A percentile compares a stretch with the other conserved stretches of the same genome.
These are phyloP conservation scores for Bombyx mandarina DNA, from an alignment of 1,140 invertebrate species.

Conservation along the genomic window DNA sequence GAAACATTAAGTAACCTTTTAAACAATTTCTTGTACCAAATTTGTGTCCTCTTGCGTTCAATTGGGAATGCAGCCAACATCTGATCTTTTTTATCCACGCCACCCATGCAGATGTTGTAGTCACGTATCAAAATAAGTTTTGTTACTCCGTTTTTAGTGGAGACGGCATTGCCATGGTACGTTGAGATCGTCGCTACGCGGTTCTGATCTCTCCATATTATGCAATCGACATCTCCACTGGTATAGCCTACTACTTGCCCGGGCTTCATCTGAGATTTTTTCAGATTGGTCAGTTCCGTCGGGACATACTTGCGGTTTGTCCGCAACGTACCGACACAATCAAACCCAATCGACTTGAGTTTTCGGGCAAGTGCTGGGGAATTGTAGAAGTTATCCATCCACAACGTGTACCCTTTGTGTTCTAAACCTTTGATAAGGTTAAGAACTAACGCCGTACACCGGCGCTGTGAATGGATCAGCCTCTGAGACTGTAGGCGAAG, in stretches of 20 bases:
- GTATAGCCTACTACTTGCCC: too few species aligned
- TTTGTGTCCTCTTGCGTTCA: constrained; percentile 3
- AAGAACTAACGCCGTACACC: too few species aligned
- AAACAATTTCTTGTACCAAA: constrained; percentile 4
- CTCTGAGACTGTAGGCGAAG: too few species aligned
- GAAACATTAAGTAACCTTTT: constrained; percentile 9
- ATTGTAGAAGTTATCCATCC: constrained; percentile 24
- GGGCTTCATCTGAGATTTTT: too few species aligned
- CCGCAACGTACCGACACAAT: constrained; percentile 21
- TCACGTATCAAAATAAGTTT: constrained; percentile 5
- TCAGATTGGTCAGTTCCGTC: too few species aligned
- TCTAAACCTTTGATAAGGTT: constrained; percentile 11
- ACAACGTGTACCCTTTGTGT: constrained; percentile 15
- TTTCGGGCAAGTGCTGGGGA: constrained; percentile 18
- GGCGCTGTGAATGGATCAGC: too few species aligned
- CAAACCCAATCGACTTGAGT: constrained; percentile 15
- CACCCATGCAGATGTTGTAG: constrained; percentile 11
- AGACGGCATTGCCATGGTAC: constrained; percentile 3
- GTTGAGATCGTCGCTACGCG: constrained; percentile 7
- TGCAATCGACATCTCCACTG: too few species aligned
- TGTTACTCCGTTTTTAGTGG: neutral
- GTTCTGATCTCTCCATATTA: too few species aligned
- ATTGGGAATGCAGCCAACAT: constrained; percentile 5
- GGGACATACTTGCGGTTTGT: constrained; percentile 23
- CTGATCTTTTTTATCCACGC: constrained; percentile 10